Conservation (phyloP, 1,140 invertebrate genomes). For the Lepidurus apus region DNA sequence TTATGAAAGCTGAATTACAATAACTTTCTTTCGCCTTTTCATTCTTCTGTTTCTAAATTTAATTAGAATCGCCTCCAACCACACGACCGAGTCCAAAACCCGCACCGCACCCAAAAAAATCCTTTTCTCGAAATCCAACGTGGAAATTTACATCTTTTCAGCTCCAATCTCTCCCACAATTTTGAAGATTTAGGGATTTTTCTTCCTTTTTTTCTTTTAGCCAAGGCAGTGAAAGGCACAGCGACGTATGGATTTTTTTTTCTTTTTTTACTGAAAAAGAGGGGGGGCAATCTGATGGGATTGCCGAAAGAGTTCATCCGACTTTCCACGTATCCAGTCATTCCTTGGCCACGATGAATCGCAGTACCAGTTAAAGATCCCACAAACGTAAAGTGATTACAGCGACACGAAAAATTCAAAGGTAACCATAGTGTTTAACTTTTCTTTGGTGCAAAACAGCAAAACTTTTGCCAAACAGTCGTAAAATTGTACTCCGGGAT, state of each 20-base stretch:
- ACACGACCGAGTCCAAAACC: not conserved
- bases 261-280: not conserved
- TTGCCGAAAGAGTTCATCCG: not conserved
- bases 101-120: not conserved
- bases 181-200: not conserved
- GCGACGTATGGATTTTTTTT: conserved; percentile 13
- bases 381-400: conserved; percentile 1
- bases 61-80: not conserved
- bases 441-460: conserved; percentile 12
- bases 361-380: not conserved
- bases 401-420: not conserved
- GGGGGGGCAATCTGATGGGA: not conserved
- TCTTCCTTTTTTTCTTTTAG: not conserved
- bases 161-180: not conserved
- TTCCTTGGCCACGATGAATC: not conserved
- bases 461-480: conserved; percentile 11
- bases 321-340: not conserved
- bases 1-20: conserved; percentile 19
- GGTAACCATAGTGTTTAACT: conserved; percentile 6
- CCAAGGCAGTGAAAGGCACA: conserved; percentile 20
- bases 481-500: not conserved
- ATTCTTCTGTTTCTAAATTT: not conserved
- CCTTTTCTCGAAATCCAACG: not conserved
- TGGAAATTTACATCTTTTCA: conserved; percentile 1
- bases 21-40: not conserved